Percentiles rank a stretch among this genome's conserved stretches.
Conservation (phyloP, 64 coral and sea anemone species). For the Hydrozoanthus tunicans region DNA sequence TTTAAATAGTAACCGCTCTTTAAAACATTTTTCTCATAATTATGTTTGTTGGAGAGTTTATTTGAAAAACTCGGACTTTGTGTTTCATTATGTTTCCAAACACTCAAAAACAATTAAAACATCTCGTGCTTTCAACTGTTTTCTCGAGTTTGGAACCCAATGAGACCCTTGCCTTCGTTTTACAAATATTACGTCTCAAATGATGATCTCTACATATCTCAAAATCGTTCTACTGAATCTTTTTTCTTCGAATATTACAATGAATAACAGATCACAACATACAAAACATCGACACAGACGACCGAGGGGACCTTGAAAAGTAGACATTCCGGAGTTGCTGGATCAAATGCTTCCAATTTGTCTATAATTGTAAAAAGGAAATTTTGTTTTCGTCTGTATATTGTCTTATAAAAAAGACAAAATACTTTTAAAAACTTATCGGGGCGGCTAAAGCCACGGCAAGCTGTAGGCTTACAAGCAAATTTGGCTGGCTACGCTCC, state of each 20-base stretch:
- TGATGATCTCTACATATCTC: background rate
- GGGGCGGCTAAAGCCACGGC: background rate
- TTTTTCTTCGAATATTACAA: constrained; percentile 3
- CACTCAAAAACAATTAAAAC: too few relatives aligned
- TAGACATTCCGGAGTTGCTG: background rate
- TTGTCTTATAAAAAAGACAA: background rate
- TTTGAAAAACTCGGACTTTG: too few relatives aligned
- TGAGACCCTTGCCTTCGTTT: too few relatives aligned
- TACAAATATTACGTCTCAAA: too few relatives aligned
- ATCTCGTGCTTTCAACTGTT: too few relatives aligned
- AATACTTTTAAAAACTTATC: background rate
- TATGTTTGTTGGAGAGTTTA: too few relatives aligned
- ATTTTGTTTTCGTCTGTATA: background rate
- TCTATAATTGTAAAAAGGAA: background rate
- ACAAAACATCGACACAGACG: background rate
- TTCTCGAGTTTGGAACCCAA: too few relatives aligned
- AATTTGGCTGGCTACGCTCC: background rate
- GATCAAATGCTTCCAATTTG: background rate
- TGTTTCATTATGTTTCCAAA: too few relatives aligned
- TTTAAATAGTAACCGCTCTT: too few relatives aligned
- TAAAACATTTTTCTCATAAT: too few relatives aligned
- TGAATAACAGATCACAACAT: constrained; percentile 11
- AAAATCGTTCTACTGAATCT: constrained; percentile 1
- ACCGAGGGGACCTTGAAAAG: background rate
- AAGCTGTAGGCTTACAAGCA: background rate